Conservation (phyloP, 2,888 invertebrate genomes). For the Osmoderma eremita region DNA sequence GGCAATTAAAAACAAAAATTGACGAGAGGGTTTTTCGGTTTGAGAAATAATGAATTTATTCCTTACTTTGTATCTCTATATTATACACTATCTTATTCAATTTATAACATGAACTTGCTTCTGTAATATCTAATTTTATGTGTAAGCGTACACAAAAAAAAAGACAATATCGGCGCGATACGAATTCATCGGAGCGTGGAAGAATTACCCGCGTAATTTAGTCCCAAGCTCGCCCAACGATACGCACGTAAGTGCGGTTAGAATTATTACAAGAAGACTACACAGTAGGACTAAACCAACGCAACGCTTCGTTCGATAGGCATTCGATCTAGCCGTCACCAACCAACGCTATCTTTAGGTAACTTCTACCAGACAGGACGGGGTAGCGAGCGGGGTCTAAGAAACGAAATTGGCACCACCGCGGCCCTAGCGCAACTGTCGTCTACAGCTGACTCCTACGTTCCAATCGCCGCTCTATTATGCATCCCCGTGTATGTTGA, state of each 20-base stretch:
- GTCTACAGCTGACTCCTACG: conserved; percentile 40
- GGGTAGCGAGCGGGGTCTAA: conserved; percentile 1
- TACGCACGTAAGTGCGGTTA: conserved; percentile 9
- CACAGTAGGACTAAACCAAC: too few species aligned
- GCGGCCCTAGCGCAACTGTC: conserved; percentile 36
- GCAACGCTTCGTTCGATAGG: too few species aligned
- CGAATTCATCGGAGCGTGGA: conserved; percentile 21
- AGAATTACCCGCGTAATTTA: conserved; percentile 28
- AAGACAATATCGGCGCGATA: conserved; percentile 23
- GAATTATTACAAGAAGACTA: conserved; percentile 4
- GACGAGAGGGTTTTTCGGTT: too few species aligned
- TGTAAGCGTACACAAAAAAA: background rate
- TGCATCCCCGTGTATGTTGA: background rate
- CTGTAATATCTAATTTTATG: too few species aligned
- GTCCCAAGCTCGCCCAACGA: conserved; percentile 7
- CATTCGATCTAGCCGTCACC: too few species aligned
- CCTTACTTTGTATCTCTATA: too few species aligned
- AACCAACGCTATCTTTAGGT: too few species aligned
- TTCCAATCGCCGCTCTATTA: conserved; percentile 1
- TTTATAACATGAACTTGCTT: too few species aligned
- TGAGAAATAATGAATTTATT: too few species aligned
- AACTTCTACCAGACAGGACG: too few species aligned
- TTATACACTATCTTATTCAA: too few species aligned
- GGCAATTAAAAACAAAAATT: too few species aligned
- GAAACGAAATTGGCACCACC: conserved; percentile 25